Base-by-base conservation (phyloP, 1,140 invertebrate species). In the Platyscapa corneri region DNA sequence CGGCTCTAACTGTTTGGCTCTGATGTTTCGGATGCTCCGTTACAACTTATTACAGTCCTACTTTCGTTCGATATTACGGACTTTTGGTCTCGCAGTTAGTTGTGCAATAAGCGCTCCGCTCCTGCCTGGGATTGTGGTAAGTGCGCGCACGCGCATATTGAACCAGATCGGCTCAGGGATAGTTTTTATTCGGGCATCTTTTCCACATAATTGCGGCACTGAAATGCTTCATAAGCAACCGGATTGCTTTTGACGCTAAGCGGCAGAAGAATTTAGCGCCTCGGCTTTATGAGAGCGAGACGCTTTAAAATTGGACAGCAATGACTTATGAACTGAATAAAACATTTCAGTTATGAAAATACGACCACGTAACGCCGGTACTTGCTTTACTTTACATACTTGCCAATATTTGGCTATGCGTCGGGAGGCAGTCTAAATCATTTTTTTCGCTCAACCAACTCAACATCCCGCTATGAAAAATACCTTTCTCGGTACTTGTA, bases 251-350 rank as follows among this genome's bases (percentile, higher is more conserved):
- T 23, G 46, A 34, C 34, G 20, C 37, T n/a, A 16, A 65, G 56
- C 60, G 37, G 37, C 18, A 10, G 20, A 56, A 5, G 39, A 79
- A 74, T 74, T 74, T 74, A 74, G 49, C 74, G 60, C 60, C 60
- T 14, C 78, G 64, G 30, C 42, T 70, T 72, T 82, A 82, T 49
- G 80, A 82, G 80, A 82, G 67, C 80, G 80, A 82, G n/a, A 82
- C 80, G 67, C 6, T 39, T 56, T 27, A 3, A 30, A 56, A 82
- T 37, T 74, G 70, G 23, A 37, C 67, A 18, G 46, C 0, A 34
- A 49, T 81, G 42, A 70, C 65, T 70, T 49, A 34, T 81, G 79
- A 49, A 53, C 39, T 30, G 32, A 81, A 72, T 70, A 49, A 32
- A 81, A 53, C 30, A 37, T 64, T 39, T 37, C 1, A 14, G 39